Conservation (phyloP, 2,888 invertebrate species). For the Sarcophaga caerulescens region DNA sequence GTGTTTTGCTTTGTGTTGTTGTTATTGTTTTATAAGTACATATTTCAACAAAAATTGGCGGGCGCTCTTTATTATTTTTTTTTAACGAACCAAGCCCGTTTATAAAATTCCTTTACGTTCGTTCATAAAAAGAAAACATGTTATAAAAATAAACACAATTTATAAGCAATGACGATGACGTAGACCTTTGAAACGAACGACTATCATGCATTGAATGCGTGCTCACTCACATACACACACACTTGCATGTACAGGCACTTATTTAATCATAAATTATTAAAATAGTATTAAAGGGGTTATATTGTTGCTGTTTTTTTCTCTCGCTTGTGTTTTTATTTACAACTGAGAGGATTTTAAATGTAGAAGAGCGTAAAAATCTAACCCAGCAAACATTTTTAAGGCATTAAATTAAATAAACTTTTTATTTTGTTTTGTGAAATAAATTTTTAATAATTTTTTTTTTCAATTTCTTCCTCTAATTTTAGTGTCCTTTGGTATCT, state of each 20-base stretch:
- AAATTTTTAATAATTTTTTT: conserved; percentile 12
- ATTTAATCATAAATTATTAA: conserved; percentile 39
- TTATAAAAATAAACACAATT: conserved; percentile 61
- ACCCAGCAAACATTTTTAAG: conserved; percentile 26
- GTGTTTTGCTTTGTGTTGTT: conserved; percentile 53
- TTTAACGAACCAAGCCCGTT: conserved; percentile 59
- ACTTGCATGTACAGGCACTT: neutral
- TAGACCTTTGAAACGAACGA: conserved; percentile 57
- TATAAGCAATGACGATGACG: conserved; percentile 65
- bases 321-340: neutral
- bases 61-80: conserved; percentile 44
- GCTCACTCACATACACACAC: conserved; percentile 60
- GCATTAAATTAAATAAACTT: neutral
- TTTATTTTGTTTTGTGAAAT: too few species aligned
- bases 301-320: neutral
- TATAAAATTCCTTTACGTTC: conserved; percentile 46
- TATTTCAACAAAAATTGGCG: neutral
- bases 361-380: neutral
- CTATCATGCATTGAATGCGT: conserved; percentile 75
- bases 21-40: conserved; percentile 20
- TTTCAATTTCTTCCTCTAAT: conserved; percentile 20
- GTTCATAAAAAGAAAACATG: neutral
- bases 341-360: neutral
- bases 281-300: conserved; percentile 67
- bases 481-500: conserved; percentile 43